Conservation (phyloP, 2,113 vertebrate genomes). For the Poeciliopsis prolifica region DNA sequence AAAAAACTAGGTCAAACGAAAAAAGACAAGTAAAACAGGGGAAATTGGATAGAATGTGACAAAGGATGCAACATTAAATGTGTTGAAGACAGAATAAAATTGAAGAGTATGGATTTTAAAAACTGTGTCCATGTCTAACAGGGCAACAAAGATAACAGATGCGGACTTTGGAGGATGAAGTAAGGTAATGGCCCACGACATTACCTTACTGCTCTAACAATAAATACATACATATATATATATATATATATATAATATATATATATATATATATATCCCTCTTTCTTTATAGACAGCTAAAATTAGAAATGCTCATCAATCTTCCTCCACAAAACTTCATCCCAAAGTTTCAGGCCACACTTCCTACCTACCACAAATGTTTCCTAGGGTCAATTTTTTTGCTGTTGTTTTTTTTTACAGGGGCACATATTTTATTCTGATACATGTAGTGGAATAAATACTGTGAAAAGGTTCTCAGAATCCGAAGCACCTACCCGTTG, state of each 20-base stretch:
- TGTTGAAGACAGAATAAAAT: slow-evolving; percentile 12
- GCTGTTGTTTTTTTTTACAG: no score
- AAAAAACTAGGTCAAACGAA: neutral
- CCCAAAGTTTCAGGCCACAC: neutral
- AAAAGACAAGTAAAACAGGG: neutral
- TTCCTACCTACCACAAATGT: neutral
- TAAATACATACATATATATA: no score
- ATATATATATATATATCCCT: no score
- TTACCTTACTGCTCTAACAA: no score
- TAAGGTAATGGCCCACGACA: no score
- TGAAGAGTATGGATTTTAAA: slow-evolving; percentile 11
- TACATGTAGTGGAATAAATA: neutral
- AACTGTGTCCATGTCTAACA: neutral
- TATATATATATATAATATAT: no score
- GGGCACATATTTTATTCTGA: neutral
- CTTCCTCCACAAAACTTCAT: no score
- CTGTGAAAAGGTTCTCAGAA: neutral
- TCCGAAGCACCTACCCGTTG: slow-evolving; percentile 80
- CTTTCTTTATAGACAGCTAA: no score
- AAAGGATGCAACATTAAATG: neutral
- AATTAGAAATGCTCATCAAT: no score
- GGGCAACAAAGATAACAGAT: no score
- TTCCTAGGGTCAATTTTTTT: neutral
- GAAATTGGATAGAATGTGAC: no score
- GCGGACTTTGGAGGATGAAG: no score